Evolutionary conservation across 2,797 vertebrate genomes (phyloP).

Genomic region (Enteromius afrohamiltoni): DNA sequence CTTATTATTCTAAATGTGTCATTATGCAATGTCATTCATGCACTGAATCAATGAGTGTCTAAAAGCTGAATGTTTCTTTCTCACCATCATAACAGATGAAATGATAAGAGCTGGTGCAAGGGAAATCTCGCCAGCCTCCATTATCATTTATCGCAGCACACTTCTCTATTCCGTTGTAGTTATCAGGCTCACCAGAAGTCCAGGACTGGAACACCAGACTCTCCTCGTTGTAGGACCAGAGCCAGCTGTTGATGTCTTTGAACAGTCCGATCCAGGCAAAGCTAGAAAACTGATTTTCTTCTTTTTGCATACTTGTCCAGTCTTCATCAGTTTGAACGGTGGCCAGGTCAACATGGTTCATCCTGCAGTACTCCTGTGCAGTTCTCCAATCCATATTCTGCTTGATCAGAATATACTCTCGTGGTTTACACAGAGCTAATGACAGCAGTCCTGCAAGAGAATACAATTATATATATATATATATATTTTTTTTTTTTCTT

Average conservation of each 20-base stretch:
- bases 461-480: background rate
- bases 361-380: constrained; percentile 34
- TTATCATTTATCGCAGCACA: accelerated
- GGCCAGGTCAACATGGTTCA: constrained; percentile 16
- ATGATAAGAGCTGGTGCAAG: accelerated
- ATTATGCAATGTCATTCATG: background rate
- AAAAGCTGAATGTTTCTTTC: background rate
- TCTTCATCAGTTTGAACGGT: background rate
- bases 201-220: background rate
- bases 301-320: background rate
- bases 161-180: background rate
- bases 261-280: constrained; percentile 33
- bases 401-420: constrained; percentile 4
- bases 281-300: accelerated
- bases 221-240: constrained; percentile 14
- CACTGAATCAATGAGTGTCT: background rate
- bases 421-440: background rate
- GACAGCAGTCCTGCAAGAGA: constrained; percentile 5
- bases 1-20: no score
- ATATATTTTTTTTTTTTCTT: background rate
- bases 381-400: accelerated
- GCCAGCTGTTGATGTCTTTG: constrained; percentile 36
- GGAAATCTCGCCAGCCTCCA: accelerated
- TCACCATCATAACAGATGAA: constrained; percentile 33
- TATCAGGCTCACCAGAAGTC: background rate